Base-by-base conservation (phyloP, 2,113 vertebrate genomes). In the Leptosomus discolor region DNA sequence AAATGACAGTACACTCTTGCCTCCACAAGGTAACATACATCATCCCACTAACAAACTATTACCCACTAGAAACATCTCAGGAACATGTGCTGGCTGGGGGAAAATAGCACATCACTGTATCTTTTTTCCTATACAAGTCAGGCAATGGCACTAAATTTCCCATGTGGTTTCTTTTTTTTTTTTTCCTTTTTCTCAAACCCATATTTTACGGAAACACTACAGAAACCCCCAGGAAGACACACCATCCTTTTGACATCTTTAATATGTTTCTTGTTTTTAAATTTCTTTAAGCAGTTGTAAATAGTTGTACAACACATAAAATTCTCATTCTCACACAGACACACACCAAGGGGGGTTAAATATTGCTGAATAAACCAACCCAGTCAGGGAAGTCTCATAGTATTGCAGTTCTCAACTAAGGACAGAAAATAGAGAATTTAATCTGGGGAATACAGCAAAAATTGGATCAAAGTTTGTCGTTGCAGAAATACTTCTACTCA, bases 1-100 rank as follows among this genome's bases (percentile, higher is more conserved):
- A 96, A 92, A 93, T 77, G 65, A 94, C 50, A 93, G 53, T 75
- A 36, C 58, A 65, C 23, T 90, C 54, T 91, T 94, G 88, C 36
- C 78, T 93, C 85, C 57, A 77, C 69, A 53, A 84, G 63, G 90
- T 78, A 91, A 58, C 76, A 87, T 92, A 84, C 83, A 93, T 92
- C 76, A 92, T 91, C 37, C 90, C n/a, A 36, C 84, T 93, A 97
- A 96, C 80, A 97, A 98, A 97, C 77, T 70, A 67, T 95, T 96
- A 88, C 54, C 70, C 79, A 80, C 56, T 30, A 67, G 78, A 96
- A 96, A 45, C 63, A 90, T 82, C 91, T 93, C 61, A 86, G 94
- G 96, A 94, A 43, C 37, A 29, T 71, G 79, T 60, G 65, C 76
- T 92, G 77, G 93, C 86, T 89, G 69, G 37, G 70, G 57, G 71